These are phyloP conservation scores for Tachystola acroxantha DNA, from an alignment of 2,888 invertebrate species.

Conservation along the genomic window DNA sequence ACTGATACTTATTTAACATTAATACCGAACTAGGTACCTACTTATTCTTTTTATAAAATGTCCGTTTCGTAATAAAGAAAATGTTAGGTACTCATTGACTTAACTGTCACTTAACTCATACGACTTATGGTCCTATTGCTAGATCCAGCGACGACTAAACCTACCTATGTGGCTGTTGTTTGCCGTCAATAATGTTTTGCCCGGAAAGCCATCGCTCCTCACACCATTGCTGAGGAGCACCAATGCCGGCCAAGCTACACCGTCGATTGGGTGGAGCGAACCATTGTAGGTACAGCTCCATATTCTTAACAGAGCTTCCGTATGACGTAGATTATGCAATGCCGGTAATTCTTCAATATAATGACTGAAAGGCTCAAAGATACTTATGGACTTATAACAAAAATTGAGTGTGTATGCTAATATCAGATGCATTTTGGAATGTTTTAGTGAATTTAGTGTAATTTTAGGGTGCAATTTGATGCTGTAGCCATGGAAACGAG, in stretches of 20 bases:
- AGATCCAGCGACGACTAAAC: constrained; percentile 12
- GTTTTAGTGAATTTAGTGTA: constrained; percentile 15
- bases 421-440: constrained; percentile 4
- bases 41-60: too few relatives aligned
- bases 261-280: constrained; percentile 56
- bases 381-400: background rate
- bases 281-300: constrained; percentile 36
- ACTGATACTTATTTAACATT: too few relatives aligned
- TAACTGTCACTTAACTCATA: too few relatives aligned
- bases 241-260: constrained; percentile 47
- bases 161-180: constrained; percentile 32
- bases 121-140: too few relatives aligned
- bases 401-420: background rate
- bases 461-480: constrained; percentile 34
- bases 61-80: too few relatives aligned
- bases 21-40: too few relatives aligned
- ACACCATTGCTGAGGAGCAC: constrained; percentile 45
- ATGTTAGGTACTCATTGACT: too few relatives aligned
- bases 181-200: constrained; percentile 41
- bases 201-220: constrained; percentile 43
- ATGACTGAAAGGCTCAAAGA: constrained; percentile 4
- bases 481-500: constrained; percentile 54
- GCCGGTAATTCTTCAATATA: constrained; percentile 8
- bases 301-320: constrained; percentile 39
- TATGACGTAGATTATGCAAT: constrained; percentile 28